Evolutionary conservation across 2,888 invertebrate species (phyloP).

Genomic region (Euzetes globulus): DNA sequence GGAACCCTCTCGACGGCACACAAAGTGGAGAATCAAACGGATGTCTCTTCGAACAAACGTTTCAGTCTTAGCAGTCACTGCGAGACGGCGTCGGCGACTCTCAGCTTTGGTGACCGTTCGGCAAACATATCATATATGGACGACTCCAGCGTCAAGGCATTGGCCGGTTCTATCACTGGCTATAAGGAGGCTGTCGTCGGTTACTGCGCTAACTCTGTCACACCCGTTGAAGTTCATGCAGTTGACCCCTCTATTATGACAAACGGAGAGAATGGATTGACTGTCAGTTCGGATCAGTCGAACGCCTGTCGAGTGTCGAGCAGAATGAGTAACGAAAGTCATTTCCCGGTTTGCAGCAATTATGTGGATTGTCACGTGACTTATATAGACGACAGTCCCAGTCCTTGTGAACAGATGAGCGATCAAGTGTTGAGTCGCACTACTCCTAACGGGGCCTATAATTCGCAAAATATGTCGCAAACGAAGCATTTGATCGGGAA

Average conservation of each 20-base stretch:
- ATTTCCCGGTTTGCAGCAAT: neutral
- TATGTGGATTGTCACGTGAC: neutral
- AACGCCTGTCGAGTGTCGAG: neutral
- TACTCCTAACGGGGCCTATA: neutral
- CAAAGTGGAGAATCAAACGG: slow-evolving; percentile 63
- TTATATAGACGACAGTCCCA: slow-evolving; percentile 14
- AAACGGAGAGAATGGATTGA: neutral
- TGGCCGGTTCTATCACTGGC: slow-evolving; percentile 64
- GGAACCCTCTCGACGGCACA: neutral
- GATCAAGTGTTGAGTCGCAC: neutral
- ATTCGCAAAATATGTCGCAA: neutral
- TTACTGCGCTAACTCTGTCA: neutral
- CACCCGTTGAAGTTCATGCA: slow-evolving; percentile 2
- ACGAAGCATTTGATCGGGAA: slow-evolving; percentile 20
- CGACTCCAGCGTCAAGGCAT: slow-evolving; percentile 56
- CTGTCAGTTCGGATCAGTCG: neutral
- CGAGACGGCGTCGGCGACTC: slow-evolving; percentile 57
- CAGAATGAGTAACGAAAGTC: neutral
- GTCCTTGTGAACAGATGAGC: neutral
- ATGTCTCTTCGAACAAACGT: slow-evolving; percentile 54
- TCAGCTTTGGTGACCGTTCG: slow-evolving; percentile 62
- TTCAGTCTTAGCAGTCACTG: slow-evolving; percentile 57
- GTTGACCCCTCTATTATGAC: neutral
- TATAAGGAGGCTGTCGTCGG: neutral
- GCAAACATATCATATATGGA: slow-evolving; percentile 59